Evolutionary conservation across 2,797 vertebrate genomes (phyloP).

Genomic region (Dipus sagitta): DNA sequence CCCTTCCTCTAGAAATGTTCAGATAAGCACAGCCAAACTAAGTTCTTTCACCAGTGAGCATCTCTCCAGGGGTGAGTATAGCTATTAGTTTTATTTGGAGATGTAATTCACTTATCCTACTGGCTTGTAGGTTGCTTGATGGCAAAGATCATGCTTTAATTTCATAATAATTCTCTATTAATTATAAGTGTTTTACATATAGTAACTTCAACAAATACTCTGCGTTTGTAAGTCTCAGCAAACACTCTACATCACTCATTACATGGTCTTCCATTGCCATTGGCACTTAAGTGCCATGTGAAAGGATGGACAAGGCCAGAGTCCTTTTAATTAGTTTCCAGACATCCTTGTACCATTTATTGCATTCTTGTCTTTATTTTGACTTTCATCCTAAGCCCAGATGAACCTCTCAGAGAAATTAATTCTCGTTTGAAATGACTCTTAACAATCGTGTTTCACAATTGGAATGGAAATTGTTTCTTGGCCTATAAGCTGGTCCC

Average conservation of each 20-base stretch:
- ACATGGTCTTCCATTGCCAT: background rate
- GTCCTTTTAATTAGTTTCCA: slow-evolving; percentile 9
- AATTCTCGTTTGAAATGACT: background rate
- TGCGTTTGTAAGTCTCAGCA: slow-evolving; percentile 21
- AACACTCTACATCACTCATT: background rate
- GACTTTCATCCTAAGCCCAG: slow-evolving; percentile 30
- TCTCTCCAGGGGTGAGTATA: background rate
- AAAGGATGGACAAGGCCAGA: background rate
- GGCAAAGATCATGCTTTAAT: slow-evolving; percentile 40
- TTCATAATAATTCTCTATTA: background rate
- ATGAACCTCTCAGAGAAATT: background rate
- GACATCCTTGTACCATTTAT: background rate
- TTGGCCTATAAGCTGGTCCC: background rate
- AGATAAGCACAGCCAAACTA: background rate
- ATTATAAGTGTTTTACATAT: slow-evolving; percentile 7
- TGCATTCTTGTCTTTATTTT: background rate
- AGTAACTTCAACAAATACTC: slow-evolving; percentile 21
- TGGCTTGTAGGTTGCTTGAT: slow-evolving; percentile 13
- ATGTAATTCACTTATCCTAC: background rate
- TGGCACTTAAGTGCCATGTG: background rate
- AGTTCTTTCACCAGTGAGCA: background rate
- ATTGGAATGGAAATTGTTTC: slow-evolving; percentile 39
- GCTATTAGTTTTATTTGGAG: background rate
- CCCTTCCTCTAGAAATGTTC: background rate
- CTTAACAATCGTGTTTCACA: slow-evolving; percentile 4